Percentiles rank a stretch among this genome's conserved stretches.
Conservation (phyloP, 2,888 invertebrate species). For the Pachliopta kotzebuea region DNA sequence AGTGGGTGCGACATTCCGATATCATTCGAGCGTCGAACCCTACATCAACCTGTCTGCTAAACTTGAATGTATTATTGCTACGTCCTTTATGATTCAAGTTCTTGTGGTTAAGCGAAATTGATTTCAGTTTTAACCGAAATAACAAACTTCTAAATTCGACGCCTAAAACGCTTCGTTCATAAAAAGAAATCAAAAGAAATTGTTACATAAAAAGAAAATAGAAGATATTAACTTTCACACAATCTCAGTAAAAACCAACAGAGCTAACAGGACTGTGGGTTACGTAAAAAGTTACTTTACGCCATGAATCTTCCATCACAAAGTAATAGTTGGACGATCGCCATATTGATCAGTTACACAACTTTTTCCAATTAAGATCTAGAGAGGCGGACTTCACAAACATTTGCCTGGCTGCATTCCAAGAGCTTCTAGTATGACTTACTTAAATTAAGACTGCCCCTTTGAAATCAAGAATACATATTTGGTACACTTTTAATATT, state of each 20-base stretch:
- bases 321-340: constrained; percentile 28
- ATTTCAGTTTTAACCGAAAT: not conserved
- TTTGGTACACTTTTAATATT: not conserved
- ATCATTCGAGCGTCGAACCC: constrained; percentile 28
- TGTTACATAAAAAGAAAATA: too few species aligned
- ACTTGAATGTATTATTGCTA: constrained; percentile 15
- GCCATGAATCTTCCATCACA: constrained; percentile 13
- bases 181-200: too few species aligned
- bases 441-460: constrained; percentile 17
- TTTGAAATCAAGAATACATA: not conserved
- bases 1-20: constrained; percentile 50
- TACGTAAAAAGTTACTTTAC: constrained; percentile 4
- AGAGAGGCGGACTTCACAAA: constrained; percentile 19
- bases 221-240: not conserved
- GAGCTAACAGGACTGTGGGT: not conserved
- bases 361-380: constrained; percentile 30
- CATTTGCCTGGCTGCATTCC: constrained; percentile 26
- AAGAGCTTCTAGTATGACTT: constrained; percentile 17
- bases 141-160: too few species aligned
- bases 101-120: not conserved
- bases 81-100: constrained; percentile 7
- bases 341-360: constrained; percentile 29
- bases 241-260: not conserved
- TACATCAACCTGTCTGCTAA: constrained; percentile 31
- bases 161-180: too few species aligned